Conservation (phyloP, 2,113 vertebrate species). For the Todiramphus chloris region DNA sequence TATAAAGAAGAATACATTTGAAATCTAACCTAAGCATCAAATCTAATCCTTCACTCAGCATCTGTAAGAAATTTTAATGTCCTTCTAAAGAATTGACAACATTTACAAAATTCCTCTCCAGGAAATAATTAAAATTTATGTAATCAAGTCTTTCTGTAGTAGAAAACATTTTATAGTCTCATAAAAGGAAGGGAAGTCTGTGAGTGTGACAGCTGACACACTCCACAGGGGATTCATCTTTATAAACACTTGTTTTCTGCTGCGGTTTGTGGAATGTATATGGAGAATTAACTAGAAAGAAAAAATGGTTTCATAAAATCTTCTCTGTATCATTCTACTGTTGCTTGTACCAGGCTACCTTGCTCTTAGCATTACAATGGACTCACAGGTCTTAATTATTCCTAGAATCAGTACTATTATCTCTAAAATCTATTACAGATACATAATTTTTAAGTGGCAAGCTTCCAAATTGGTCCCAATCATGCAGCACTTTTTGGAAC, state of each 20-base stretch:
- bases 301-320: background rate
- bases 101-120: background rate
- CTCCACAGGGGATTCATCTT: background rate
- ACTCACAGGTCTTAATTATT: background rate
- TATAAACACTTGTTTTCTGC: background rate
- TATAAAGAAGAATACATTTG: background rate
- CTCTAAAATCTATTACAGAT: background rate
- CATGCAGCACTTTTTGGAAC: background rate
- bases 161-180: background rate
- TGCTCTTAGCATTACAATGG: background rate
- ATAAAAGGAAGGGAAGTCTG: background rate
- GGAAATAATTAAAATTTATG: background rate
- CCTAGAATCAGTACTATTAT: background rate
- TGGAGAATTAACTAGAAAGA: background rate
- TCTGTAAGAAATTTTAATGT: background rate
- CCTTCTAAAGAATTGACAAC: background rate
- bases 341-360: background rate
- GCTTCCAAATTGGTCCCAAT: background rate
- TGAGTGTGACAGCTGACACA: background rate
- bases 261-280: background rate
- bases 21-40: background rate
- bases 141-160: background rate
- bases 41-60: background rate
- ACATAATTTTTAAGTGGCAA: background rate
- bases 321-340: background rate